These are phyloP conservation scores for Poeciliopsis turrubarensis DNA, from an alignment of 2,113 vertebrate species.

Conservation along the genomic window DNA sequence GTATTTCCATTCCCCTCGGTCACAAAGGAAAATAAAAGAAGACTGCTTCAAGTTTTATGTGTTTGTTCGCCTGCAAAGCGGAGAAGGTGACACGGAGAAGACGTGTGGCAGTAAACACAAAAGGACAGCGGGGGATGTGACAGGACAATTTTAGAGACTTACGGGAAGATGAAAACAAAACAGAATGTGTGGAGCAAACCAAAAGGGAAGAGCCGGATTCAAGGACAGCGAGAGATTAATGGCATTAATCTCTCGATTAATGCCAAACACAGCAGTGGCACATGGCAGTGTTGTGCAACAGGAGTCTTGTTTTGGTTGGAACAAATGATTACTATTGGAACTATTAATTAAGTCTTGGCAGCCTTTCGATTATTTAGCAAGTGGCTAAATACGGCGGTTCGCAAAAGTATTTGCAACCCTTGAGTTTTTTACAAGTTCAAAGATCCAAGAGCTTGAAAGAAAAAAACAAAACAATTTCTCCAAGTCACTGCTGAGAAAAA, in stretches of 20 bases:
- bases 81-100: slow-evolving; percentile 17
- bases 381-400: no score
- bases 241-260: no score
- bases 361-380: no score
- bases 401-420: no score
- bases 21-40: slow-evolving; percentile 6
- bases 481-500: no score
- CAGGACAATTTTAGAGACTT: slow-evolving; percentile 16
- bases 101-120: slow-evolving; percentile 25
- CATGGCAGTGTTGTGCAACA: no score
- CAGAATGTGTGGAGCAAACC: not conserved
- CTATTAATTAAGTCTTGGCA: no score
- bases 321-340: no score
- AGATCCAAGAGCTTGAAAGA: no score
- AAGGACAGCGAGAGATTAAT: slow-evolving; percentile 17
- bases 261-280: slow-evolving; percentile 9
- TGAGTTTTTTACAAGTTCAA: no score
- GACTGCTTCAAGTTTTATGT: not conserved
- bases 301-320: no score
- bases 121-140: slow-evolving; percentile 17
- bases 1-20: not conserved
- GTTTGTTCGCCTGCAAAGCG: not conserved
- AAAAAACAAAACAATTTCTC: no score
- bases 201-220: slow-evolving; percentile 8
- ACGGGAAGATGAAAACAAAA: not conserved